phyloP scores from a whole-genome alignment of 1,140 invertebrate genomes.

The Phortica variegata region DNA sequence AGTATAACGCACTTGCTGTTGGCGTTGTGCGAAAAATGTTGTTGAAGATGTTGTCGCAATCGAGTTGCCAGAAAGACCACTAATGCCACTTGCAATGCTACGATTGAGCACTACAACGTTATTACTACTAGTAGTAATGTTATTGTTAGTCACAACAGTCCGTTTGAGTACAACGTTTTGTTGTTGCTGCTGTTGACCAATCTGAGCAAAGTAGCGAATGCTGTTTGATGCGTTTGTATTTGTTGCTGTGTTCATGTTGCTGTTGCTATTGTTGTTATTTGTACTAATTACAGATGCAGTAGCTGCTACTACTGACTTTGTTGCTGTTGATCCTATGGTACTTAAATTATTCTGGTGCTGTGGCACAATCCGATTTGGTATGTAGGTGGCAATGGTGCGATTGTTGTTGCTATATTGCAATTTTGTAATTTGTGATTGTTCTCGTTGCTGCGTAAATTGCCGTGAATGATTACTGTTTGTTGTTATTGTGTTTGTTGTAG shows the following conservation, averaged over 20 bases:
- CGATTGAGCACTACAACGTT: slow-evolving; percentile 35
- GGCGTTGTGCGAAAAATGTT: too few relatives aligned
- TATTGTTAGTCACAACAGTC: background rate
- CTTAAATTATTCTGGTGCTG: too few relatives aligned
- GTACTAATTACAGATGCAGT: background rate
- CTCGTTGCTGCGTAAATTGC: background rate
- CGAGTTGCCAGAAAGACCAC: background rate
- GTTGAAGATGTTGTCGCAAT: too few relatives aligned
- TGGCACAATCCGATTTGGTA: background rate
- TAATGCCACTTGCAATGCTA: slow-evolving; percentile 24
- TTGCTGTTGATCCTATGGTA: too few relatives aligned
- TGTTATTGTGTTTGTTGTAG: slow-evolving; percentile 26
- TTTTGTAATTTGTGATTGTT: background rate
- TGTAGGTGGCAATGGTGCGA: slow-evolving; percentile 6
- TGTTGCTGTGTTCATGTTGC: slow-evolving; percentile 4
- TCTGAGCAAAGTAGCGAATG: slow-evolving; percentile 41
- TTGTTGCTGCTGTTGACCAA: slow-evolving; percentile 27
- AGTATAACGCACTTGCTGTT: too few relatives aligned
- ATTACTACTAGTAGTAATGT: slow-evolving; percentile 16
- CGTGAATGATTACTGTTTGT: slow-evolving; percentile 10
- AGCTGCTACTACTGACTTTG: slow-evolving; percentile 10
- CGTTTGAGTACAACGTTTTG: slow-evolving; percentile 12
- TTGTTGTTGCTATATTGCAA: slow-evolving; percentile 11
- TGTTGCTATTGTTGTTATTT: background rate
- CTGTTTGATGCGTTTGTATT: slow-evolving; percentile 13